Conservation (phyloP, 2,113 vertebrate species). For the Spea bombifrons region DNA sequence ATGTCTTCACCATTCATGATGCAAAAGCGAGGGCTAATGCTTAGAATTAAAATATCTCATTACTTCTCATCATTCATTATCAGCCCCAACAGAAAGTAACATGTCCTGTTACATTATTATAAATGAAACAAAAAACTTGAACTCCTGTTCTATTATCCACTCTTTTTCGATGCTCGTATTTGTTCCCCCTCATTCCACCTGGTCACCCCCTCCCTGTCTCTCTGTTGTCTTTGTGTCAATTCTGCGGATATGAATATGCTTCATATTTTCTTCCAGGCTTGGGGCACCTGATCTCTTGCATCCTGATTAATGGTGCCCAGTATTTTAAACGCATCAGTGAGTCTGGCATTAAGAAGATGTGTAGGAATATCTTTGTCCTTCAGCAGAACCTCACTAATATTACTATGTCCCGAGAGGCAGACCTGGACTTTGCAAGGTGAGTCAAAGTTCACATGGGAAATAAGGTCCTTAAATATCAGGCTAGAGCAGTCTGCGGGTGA, state of each 20-base stretch:
- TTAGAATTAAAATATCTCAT: too few species aligned
- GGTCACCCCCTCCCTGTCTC: not conserved
- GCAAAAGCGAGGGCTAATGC: too few species aligned
- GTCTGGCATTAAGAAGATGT: conserved; percentile 99
- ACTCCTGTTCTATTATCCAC: too few species aligned
- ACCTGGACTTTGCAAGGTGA: conserved; percentile 95
- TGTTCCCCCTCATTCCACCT: too few species aligned
- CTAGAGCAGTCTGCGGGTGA: too few species aligned
- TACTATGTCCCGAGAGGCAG: conserved; percentile 96
- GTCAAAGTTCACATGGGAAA: not conserved
- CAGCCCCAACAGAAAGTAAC: too few species aligned
- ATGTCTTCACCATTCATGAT: too few species aligned
- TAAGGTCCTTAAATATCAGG: too few species aligned
- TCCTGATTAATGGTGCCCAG: conserved; percentile 96
- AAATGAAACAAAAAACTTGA: too few species aligned
- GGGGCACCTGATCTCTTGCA: conserved; percentile 96
- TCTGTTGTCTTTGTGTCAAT: not conserved
- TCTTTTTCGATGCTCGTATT: too few species aligned
- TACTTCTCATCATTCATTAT: too few species aligned
- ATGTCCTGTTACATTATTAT: too few species aligned
- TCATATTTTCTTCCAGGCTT: conserved; percentile 71
- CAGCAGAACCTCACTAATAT: conserved; percentile 99
- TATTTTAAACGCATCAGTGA: conserved; percentile 98
- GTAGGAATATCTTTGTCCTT: conserved; percentile 96
- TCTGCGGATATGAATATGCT: not conserved